Conservation (phyloP, 1,140 invertebrate species). For the Drosophila azteca region DNA sequence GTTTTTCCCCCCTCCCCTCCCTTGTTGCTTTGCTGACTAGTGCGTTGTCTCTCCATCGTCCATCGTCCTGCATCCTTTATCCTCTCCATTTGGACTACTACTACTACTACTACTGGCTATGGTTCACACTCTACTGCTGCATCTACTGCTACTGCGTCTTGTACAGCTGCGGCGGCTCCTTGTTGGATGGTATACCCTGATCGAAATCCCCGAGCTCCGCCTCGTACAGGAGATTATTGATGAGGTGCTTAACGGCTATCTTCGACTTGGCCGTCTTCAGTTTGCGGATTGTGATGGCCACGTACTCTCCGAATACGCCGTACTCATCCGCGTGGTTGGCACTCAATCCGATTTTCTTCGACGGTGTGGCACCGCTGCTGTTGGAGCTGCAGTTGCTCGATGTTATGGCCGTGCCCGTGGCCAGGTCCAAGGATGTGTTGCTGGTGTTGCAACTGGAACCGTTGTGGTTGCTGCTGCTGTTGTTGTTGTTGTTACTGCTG, state of each 20-base stretch:
- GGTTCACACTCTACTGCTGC: not conserved
- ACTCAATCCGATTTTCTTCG: constrained; percentile 39
- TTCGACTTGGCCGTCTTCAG: constrained; percentile 79
- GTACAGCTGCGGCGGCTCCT: constrained; percentile 80
- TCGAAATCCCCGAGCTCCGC: constrained; percentile 82
- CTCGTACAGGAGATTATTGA: constrained; percentile 79
- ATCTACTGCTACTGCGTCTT: constrained; percentile 62
- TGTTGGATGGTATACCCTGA: constrained; percentile 76
- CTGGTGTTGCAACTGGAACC: constrained; percentile 16
- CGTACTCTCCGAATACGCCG: constrained; percentile 79
- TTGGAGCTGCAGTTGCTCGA: constrained; percentile 48
- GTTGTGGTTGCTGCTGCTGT: constrained; percentile 23
- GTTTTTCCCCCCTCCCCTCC: constrained; percentile 30
- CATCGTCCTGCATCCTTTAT: not conserved
- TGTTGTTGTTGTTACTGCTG: constrained; percentile 27
- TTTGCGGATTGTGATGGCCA: constrained; percentile 81
- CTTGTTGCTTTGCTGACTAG: constrained; percentile 67
- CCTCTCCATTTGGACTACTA: not conserved
- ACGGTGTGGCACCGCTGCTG: constrained; percentile 46
- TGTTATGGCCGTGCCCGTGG: constrained; percentile 22
- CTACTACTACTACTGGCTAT: constrained; percentile 1
- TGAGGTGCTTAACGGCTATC: constrained; percentile 79
- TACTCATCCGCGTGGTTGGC: constrained; percentile 74
- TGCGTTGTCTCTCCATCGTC: constrained; percentile 45
- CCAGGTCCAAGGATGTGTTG: constrained; percentile 50